Conservation (phyloP, 2,113 vertebrate species). For the Ia io region DNA sequence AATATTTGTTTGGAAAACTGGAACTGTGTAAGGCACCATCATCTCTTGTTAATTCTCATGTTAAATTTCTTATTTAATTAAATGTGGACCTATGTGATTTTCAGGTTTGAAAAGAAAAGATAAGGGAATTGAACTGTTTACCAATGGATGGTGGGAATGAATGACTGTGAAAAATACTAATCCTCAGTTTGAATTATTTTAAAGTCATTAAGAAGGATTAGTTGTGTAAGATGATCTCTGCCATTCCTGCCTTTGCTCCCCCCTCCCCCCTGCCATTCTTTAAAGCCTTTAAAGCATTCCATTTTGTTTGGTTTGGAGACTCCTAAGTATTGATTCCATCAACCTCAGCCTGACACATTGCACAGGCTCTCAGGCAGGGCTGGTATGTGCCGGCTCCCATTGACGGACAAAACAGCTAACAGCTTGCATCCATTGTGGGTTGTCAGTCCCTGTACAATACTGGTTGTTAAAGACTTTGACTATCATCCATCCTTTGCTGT, state of each 20-base stretch:
- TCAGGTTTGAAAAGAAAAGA: background rate
- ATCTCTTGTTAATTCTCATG: background rate
- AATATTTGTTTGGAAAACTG: constrained; percentile 26
- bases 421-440: background rate
- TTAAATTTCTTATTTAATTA: constrained; percentile 38
- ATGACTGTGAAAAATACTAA: background rate
- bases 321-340: background rate
- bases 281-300: background rate
- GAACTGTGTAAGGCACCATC: background rate
- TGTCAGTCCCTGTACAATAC: background rate
- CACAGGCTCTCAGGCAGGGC: background rate
- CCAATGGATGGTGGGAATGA: background rate
- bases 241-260: background rate
- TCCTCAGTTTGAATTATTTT: constrained; percentile 4
- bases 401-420: background rate
- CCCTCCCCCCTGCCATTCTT: background rate
- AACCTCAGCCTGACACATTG: background rate
- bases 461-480: background rate
- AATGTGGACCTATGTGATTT: background rate
- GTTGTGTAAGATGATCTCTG: background rate
- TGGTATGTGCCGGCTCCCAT: background rate
- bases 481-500: background rate
- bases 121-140: background rate
- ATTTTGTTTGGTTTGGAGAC: constrained; percentile 45
- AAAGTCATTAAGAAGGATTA: background rate